These are phyloP conservation scores for Caradrina kadenii DNA, from an alignment of 2,888 invertebrate genomes.

Conservation along the genomic window DNA sequence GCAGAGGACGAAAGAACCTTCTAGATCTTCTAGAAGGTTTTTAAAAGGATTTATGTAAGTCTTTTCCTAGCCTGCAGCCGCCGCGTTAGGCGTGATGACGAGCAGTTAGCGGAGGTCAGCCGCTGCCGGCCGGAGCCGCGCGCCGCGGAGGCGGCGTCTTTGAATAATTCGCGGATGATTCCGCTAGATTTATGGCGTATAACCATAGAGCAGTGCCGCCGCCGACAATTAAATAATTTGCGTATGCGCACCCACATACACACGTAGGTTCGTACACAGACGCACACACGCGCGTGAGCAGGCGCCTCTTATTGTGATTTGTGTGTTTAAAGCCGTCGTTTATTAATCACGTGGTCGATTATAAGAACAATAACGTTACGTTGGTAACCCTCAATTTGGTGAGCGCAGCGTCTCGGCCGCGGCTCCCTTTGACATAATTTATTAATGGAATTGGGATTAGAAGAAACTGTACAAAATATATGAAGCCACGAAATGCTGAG, in stretches of 20 bases:
- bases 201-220: conserved; percentile 82
- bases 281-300: conserved; percentile 27
- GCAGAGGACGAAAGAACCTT: neutral
- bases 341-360: conserved; percentile 69
- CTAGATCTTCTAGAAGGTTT: too few relatives aligned
- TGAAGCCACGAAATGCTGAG: conserved; percentile 34
- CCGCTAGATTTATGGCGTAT: conserved; percentile 86
- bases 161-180: conserved; percentile 86
- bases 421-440: conserved; percentile 52
- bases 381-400: conserved; percentile 66
- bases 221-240: conserved; percentile 88
- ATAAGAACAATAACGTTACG: conserved; percentile 60
- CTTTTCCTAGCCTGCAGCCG: too few relatives aligned
- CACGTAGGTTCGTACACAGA: conserved; percentile 1
- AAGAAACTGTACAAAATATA: conserved; percentile 53
- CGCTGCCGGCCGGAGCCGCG: conserved; percentile 24
- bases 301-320: conserved; percentile 75
- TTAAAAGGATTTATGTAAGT: too few relatives aligned
- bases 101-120: conserved; percentile 50
- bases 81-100: conserved; percentile 16
- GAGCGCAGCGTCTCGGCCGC: conserved; percentile 50
- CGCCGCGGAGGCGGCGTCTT: conserved; percentile 78
- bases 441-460: conserved; percentile 55
- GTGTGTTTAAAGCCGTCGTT: conserved; percentile 72
- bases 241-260: conserved; percentile 73